Base-by-base conservation (phyloP, 2,888 invertebrate species). In the Cabera pusaria region DNA sequence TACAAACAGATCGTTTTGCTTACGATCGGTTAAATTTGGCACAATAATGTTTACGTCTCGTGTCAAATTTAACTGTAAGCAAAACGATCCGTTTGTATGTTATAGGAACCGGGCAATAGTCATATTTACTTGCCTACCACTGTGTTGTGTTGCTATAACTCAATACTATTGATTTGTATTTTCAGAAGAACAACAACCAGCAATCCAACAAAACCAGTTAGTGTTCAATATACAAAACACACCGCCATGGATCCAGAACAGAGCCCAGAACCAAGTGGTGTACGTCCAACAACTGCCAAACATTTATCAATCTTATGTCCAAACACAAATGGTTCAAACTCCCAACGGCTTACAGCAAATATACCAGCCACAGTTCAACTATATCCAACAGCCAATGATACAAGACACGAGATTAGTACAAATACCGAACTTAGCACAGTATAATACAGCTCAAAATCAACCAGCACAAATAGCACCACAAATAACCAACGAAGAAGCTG, bases 221-320 rank as follows among this genome's bases (percentile, higher is more conserved):
- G 71, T 78, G 26, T 71, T 86, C 34, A 86, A 85, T 44, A 75
- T 79, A 1, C 82, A 84, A 47, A 87, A 85, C 24, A 70, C 80
- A 5, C 87, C 87, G 22, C 87, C 87, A 64, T 88, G 87, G 87
- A 72, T 74, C 27, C 82, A 85, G 24, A 82, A 77, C 66, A 56
- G 77, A 26, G 50, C 71, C 1, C 80, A 75, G 38, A 83, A 77
- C 53, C 81, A 72, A 46, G 69, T 86, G 3, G 64, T 84, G 9
- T 87, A 86, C 55, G 72, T 87, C 12, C 86, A 83, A 38, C 83
- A 85, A 19, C 4, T 43, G 28, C 70, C 75, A 55, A 76, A 71
- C 63, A 79, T 77, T 20, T 72, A 75, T 11, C 55, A 77, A 26
- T 69, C 70, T 0, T 54, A 71, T n/a, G 50, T 70, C 1, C 81